Base-by-base conservation (phyloP, 2,113 vertebrate species). In the Triplophysa siluroides region DNA sequence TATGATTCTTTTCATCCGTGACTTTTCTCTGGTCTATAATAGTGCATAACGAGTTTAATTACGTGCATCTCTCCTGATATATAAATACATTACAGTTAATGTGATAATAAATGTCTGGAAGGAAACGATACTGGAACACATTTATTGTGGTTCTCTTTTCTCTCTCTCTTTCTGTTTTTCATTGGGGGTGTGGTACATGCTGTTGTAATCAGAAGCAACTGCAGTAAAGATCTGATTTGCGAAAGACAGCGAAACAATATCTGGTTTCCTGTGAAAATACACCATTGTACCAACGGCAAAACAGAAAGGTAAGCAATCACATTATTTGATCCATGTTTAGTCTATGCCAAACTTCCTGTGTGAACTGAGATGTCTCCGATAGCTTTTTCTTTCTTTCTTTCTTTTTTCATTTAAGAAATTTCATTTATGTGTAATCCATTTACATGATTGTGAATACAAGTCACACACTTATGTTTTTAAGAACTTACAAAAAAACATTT, bases 191-290 rank as follows among this genome's bases (percentile, higher is more conserved):
- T 62, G 56, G n/a, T 45, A 3, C 60, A 10, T 60, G 0, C 5
- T 80, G 70, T 75, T 58, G 62, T 66, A 74, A 80, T 45, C 33
- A 58, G 0, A n/a, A 8, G 50, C 13, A 45, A 75, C 23, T 45
- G 21, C 50, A 21, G 67, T 45, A 79, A 38, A 47, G 64, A 10
- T 23, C 7, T 54, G 6, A 61, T 63, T 64, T 71, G 67, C 62
- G 58, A 56, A 62, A 80, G 29, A 43, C 19, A 58, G 54, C 21
- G n/a, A 58, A 58, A 58, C 12, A 72, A 23, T n/a, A 41, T 54
- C 41, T 23, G 47, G 10, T 12, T 60, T 69, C 12, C n/a, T 9
- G 54, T 58, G 54, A 58, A 8, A 58, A 58, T 58, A 54, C 50
- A 26, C 16, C 9, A 14, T 38, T 23, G 2, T 26, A 16, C 38